Percentiles rank a stretch among this genome's conserved stretches.
Evolutionary conservation across 1,140 invertebrate species (phyloP).

Genomic region (Drosophila parvula): DNA sequence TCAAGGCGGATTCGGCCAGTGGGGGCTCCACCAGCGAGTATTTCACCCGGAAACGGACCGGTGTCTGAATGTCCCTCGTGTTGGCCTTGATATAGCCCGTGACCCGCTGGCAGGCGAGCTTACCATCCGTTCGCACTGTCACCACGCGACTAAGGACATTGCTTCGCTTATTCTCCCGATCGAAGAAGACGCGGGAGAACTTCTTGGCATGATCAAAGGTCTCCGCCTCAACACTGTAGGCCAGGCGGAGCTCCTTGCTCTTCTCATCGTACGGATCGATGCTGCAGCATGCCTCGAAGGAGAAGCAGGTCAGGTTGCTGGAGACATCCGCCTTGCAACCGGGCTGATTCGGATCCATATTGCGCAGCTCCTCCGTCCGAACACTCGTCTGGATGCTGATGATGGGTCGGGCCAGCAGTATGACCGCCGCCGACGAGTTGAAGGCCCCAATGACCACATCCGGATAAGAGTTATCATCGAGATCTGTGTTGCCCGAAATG

Average conservation of each 20-base stretch:
- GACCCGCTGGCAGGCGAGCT: slow-evolving; percentile 88
- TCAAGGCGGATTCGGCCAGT: slow-evolving; percentile 89
- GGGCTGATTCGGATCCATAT: slow-evolving; percentile 91
- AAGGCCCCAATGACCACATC: slow-evolving; percentile 96
- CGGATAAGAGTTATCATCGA: slow-evolving; percentile 96
- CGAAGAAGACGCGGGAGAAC: slow-evolving; percentile 92
- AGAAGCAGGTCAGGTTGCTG: slow-evolving; percentile 92
- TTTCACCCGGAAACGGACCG: slow-evolving; percentile 93
- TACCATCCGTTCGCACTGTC: slow-evolving; percentile 85
- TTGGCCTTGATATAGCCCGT: slow-evolving; percentile 93
- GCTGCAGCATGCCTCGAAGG: slow-evolving; percentile 94
- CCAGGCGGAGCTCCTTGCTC: slow-evolving; percentile 86
- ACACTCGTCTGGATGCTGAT: slow-evolving; percentile 92
- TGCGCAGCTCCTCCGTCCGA: slow-evolving; percentile 86
- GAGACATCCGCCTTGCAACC: slow-evolving; percentile 88
- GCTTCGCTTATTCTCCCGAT: slow-evolving; percentile 84
- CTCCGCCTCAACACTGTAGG: slow-evolving; percentile 93
- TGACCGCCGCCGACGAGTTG: slow-evolving; percentile 83
- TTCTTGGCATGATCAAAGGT: slow-evolving; percentile 91
- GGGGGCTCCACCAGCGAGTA: slow-evolving; percentile 90
- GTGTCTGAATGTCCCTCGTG: slow-evolving; percentile 92
- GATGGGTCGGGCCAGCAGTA: slow-evolving; percentile 92
- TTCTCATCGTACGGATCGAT: slow-evolving; percentile 88
- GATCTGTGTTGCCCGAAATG: slow-evolving; percentile 93
- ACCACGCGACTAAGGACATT: slow-evolving; percentile 87